A percentile compares a stretch with the other conserved stretches of the same genome.
Evolutionary conservation across 2,797 vertebrate species (phyloP).

Genomic region (Enteromius radiatus): DNA sequence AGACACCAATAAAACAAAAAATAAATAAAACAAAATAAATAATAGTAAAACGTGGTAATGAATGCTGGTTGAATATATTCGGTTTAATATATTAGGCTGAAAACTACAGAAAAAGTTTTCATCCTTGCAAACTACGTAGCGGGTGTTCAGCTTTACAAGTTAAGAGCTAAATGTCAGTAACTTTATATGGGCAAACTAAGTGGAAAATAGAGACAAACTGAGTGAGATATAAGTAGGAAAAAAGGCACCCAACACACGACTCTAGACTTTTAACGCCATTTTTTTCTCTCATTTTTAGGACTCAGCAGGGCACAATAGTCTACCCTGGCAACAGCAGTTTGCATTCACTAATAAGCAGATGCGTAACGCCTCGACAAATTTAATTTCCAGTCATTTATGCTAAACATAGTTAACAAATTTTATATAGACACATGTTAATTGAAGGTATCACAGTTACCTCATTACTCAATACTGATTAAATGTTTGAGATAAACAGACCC

Average conservation of each 20-base stretch:
- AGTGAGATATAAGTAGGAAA: neutral
- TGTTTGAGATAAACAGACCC: constrained; percentile 13
- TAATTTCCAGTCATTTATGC: constrained; percentile 24
- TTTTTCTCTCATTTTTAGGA: neutral
- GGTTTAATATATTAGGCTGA: constrained; percentile 67
- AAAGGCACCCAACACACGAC: neutral
- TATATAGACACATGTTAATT: constrained; percentile 26
- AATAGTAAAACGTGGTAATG: neutral
- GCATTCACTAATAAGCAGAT: constrained; percentile 16
- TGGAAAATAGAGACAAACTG: constrained; percentile 19
- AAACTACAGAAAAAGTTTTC: constrained; percentile 56
- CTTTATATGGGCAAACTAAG: neutral
- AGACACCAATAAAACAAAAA: neutral
- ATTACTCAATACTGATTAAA: constrained; percentile 34
- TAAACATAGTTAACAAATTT: neutral
- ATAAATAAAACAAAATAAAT: neutral
- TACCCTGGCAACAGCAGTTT: neutral
- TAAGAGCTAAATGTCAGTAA: neutral
- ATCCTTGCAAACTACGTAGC: constrained; percentile 53
- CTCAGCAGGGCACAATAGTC: neutral
- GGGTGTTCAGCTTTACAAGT: constrained; percentile 3
- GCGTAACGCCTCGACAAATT: constrained; percentile 25
- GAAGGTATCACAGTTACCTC: constrained; percentile 23
- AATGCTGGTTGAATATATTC: neutral
- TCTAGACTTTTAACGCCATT: constrained; percentile 1